These are phyloP conservation scores for Athalia cordata DNA, from an alignment of 2,888 invertebrate genomes.

Conservation along the genomic window DNA sequence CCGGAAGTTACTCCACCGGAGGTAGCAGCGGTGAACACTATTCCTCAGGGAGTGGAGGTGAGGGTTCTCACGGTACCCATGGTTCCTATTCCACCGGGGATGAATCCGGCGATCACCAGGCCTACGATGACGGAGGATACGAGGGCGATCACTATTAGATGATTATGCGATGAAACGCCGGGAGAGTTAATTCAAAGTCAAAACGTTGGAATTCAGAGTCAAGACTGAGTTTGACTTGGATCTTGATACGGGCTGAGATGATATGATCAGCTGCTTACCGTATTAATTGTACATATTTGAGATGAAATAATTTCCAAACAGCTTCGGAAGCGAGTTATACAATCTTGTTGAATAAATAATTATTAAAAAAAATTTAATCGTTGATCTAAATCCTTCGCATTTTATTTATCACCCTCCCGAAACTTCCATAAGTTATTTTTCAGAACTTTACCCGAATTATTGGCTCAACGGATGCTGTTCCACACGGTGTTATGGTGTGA, in stretches of 20 bases:
- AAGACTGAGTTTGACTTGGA: not conserved
- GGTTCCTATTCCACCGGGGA: constrained; percentile 58
- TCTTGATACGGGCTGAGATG: not conserved
- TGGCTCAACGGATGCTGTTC: too few relatives aligned
- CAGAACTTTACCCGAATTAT: too few relatives aligned
- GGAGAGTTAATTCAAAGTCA: constrained; percentile 3
- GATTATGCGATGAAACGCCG: not conserved
- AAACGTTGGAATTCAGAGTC: not conserved
- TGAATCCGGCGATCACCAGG: constrained; percentile 49
- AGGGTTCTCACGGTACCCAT: constrained; percentile 59
- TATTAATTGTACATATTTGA: too few relatives aligned
- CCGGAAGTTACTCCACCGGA: constrained; percentile 60
- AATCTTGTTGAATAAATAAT: too few relatives aligned
- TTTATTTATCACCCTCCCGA: too few relatives aligned
- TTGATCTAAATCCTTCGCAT: too few relatives aligned
- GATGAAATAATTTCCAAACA: too few relatives aligned
- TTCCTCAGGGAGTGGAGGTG: constrained; percentile 57
- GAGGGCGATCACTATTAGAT: constrained; percentile 53
- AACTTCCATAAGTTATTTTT: too few relatives aligned
- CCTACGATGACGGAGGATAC: constrained; percentile 55
- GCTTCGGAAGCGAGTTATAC: too few relatives aligned
- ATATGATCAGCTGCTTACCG: not conserved
- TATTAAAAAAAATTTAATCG: too few relatives aligned
- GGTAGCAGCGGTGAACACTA: constrained; percentile 60
- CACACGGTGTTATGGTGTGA: too few relatives aligned